Percentiles rank a stretch among this genome's conserved stretches.
These are phyloP conservation scores for Mustela lutreola DNA, from an alignment of 2,113 vertebrate genomes.

Conservation along the genomic window DNA sequence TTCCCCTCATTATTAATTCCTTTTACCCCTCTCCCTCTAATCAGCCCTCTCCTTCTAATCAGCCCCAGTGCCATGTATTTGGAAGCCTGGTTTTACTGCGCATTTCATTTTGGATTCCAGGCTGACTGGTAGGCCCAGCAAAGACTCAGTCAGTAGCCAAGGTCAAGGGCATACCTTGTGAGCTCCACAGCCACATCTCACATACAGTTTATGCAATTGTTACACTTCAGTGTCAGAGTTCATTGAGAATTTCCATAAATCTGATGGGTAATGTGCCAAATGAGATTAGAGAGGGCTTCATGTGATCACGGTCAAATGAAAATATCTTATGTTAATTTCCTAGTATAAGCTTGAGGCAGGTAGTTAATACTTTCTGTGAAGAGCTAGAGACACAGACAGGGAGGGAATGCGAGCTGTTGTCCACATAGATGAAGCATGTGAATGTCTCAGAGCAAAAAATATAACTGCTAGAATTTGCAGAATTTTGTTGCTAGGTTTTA, in stretches of 20 bases:
- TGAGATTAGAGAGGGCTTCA: slow-evolving; percentile 94
- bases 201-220: slow-evolving; percentile 88
- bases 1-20: slow-evolving; percentile 85
- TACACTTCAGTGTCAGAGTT: slow-evolving; percentile 92
- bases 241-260: slow-evolving; percentile 94
- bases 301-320: slow-evolving; percentile 94
- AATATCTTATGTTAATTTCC: slow-evolving; percentile 94
- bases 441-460: slow-evolving; percentile 86
- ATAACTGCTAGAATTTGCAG: slow-evolving; percentile 60
- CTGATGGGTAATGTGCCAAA: slow-evolving; percentile 92
- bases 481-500: neutral
- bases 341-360: slow-evolving; percentile 89
- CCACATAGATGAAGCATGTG: slow-evolving; percentile 85
- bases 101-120: slow-evolving; percentile 76
- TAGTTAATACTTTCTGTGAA: slow-evolving; percentile 92
- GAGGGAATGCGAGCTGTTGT: slow-evolving; percentile 85
- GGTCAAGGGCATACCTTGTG: slow-evolving; percentile 88
- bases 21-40: slow-evolving; percentile 84
- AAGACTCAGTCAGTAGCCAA: slow-evolving; percentile 85
- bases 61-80: slow-evolving; percentile 72
- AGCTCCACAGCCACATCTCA: slow-evolving; percentile 59
- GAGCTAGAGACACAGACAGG: slow-evolving; percentile 86
- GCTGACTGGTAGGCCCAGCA: slow-evolving; percentile 54
- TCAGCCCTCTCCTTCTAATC: slow-evolving; percentile 85
- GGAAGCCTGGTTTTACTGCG: slow-evolving; percentile 78